Conservation (phyloP, 2,888 invertebrate species). For the Eupithecia dodoneata region DNA sequence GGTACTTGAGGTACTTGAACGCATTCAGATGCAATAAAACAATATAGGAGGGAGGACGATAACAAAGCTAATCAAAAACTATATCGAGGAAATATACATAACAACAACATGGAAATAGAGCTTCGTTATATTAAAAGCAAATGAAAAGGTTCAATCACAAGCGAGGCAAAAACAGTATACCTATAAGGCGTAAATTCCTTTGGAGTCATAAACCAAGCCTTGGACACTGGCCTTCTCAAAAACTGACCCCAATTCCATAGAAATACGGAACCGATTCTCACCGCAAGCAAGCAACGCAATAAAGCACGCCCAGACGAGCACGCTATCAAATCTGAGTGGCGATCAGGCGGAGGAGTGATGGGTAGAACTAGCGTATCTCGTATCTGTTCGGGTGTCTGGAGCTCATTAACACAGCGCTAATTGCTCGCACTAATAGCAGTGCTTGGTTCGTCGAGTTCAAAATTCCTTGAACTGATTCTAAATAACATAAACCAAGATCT, state of each 20-base stretch:
- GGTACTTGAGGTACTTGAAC: conserved; percentile 11
- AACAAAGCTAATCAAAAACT: background rate
- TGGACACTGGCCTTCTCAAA: conserved; percentile 42
- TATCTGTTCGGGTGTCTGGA: conserved; percentile 67
- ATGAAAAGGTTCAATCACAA: background rate
- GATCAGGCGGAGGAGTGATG: conserved; percentile 47
- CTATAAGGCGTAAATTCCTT: conserved; percentile 33
- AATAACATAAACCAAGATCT: conserved; percentile 61
- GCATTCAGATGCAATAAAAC: background rate
- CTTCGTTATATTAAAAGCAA: background rate
- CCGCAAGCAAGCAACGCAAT: conserved; percentile 51
- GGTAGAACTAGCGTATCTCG: conserved; percentile 46
- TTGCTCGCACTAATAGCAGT: conserved; percentile 77
- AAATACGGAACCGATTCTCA: conserved; percentile 64
- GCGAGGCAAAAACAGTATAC: background rate
- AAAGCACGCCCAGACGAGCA: conserved; percentile 62
- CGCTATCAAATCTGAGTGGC: conserved; percentile 62
- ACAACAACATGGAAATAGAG: background rate
- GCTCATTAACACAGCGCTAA: conserved; percentile 80
- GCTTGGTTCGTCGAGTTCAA: conserved; percentile 67
- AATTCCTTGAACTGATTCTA: conserved; percentile 78
- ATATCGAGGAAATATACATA: background rate
- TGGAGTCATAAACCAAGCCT: conserved; percentile 27
- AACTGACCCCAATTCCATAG: conserved; percentile 62
- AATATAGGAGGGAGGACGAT: background rate